Percentiles rank a stretch among this genome's conserved stretches.
phyloP scores from a whole-genome alignment of 2,113 vertebrate species.

The Periophthalmus modestus region DNA sequence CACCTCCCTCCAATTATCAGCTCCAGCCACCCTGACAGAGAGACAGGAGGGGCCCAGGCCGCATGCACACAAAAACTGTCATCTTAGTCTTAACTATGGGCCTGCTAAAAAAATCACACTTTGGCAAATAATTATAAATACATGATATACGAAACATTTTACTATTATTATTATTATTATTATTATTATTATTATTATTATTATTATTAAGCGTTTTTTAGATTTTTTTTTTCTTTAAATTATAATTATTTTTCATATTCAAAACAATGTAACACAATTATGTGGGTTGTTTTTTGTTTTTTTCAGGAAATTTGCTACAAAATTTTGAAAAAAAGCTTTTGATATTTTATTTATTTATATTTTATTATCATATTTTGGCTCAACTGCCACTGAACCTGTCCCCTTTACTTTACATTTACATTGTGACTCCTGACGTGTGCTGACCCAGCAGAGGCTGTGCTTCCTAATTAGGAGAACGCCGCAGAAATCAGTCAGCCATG shows the following conservation, averaged over 20 bases:
- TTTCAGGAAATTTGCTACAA: too few relatives aligned
- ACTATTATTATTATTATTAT: too few relatives aligned
- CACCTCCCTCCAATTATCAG: constrained; percentile 67
- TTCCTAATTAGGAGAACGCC: constrained; percentile 72
- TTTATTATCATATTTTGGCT: background rate
- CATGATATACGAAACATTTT: too few relatives aligned
- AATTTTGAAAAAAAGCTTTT: too few relatives aligned
- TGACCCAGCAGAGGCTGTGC: background rate
- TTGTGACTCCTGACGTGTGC: background rate
- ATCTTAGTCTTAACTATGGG: background rate
- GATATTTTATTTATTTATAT: too few relatives aligned
- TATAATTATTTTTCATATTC: too few relatives aligned
- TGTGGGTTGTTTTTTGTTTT: too few relatives aligned
- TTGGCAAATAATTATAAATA: too few relatives aligned
- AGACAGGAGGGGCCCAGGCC: constrained; percentile 52
- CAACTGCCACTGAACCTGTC: background rate
- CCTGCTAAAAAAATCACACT: background rate
- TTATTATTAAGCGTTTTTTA: too few relatives aligned
- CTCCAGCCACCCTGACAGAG: constrained; percentile 71
- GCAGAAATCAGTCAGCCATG: constrained; percentile 39
- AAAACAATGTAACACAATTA: too few relatives aligned
- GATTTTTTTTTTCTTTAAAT: too few relatives aligned
- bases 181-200: too few relatives aligned
- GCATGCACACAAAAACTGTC: background rate
- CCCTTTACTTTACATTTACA: background rate